Evolutionary conservation across 2,888 invertebrate species (phyloP).

Genomic region (Oscheius sp.): DNA sequence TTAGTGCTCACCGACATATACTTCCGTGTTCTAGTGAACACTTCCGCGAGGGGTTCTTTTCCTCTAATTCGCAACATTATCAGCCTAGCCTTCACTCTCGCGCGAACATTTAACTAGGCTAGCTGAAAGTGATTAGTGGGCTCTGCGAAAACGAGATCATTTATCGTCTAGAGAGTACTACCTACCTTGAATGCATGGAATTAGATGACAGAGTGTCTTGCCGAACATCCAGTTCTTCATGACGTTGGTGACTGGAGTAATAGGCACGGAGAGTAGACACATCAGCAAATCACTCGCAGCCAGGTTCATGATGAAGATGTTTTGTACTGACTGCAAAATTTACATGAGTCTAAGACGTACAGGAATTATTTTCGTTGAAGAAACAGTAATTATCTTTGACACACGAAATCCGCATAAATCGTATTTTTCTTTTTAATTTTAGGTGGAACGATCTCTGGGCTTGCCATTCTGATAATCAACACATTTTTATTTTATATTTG

Average conservation of each 20-base stretch:
- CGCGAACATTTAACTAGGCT: too few species aligned
- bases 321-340: slow-evolving; percentile 75
- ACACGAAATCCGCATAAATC: not conserved
- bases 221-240: slow-evolving; percentile 93
- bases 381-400: not conserved
- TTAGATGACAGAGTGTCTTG: slow-evolving; percentile 87
- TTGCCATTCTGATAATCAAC: too few species aligned
- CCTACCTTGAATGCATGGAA: slow-evolving; percentile 86
- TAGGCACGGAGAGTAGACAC: slow-evolving; percentile 92
- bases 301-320: slow-evolving; percentile 93
- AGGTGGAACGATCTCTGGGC: not conserved
- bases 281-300: slow-evolving; percentile 93
- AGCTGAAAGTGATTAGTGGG: too few species aligned
- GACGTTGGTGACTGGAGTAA: slow-evolving; percentile 93
- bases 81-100: too few species aligned
- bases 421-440: not conserved
- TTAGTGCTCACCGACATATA: too few species aligned
- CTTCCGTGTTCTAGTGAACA: too few species aligned
- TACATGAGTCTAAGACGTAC: not conserved
- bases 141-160: too few species aligned
- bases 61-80: too few species aligned
- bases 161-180: too few species aligned
- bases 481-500: too few species aligned
- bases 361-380: too few species aligned
- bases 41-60: too few species aligned